Evolutionary conservation across 92 coral and sea anemone species (phyloP).

Genomic region (Parazoanthus atlanticus): DNA sequence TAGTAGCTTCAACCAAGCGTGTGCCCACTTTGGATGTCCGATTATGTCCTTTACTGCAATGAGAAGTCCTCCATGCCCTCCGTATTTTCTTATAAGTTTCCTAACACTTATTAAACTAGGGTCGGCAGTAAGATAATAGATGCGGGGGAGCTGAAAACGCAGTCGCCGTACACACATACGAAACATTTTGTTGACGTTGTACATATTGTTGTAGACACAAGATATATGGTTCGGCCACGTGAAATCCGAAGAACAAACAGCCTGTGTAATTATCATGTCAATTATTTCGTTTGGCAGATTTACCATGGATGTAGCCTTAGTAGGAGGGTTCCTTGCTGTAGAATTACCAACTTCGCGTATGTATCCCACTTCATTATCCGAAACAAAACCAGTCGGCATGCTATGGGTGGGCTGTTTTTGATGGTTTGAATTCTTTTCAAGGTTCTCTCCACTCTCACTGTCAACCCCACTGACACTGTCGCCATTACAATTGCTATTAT

Average conservation of each 20-base stretch:
- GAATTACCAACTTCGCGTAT: neutral
- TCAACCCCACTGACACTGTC: neutral
- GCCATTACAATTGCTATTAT: neutral
- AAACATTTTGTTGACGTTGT: neutral
- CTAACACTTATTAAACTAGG: neutral
- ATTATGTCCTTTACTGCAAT: constrained; percentile 13
- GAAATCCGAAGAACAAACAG: constrained; percentile 18
- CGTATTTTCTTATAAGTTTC: neutral
- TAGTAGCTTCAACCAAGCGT: constrained; percentile 21
- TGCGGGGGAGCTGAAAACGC: neutral
- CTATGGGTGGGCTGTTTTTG: neutral
- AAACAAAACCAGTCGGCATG: neutral
- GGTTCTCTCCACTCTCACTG: neutral
- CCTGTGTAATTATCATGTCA: constrained; percentile 8
- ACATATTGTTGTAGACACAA: neutral
- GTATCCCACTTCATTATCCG: neutral
- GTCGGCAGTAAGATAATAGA: neutral
- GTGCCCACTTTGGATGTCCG: constrained; percentile 18
- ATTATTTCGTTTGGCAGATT: neutral
- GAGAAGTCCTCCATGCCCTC: neutral
- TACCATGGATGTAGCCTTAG: neutral
- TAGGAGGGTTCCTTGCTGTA: neutral
- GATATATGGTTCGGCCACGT: constrained; percentile 3
- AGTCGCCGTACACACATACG: neutral
- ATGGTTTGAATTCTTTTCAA: neutral